Evolutionary conservation across 2,113 vertebrate genomes (phyloP).

Genomic region (Salvelinus alpinus): DNA sequence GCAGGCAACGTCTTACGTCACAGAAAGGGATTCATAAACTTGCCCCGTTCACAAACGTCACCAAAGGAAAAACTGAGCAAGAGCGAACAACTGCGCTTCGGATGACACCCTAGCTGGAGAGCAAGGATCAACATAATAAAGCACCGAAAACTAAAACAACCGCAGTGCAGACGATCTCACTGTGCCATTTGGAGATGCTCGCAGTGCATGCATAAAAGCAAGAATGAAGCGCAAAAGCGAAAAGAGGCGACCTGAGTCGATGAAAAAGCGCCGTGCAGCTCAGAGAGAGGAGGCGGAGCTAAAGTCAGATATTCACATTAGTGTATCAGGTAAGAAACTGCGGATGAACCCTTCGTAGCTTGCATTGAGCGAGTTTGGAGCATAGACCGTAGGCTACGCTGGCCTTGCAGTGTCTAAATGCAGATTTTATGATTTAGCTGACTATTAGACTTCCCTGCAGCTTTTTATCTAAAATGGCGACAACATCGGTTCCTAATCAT

Average conservation of each 20-base stretch:
- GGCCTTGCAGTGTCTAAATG: neutral
- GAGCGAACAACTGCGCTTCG: conserved; percentile 37
- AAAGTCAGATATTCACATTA: conserved; percentile 70
- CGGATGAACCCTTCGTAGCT: conserved; percentile 45
- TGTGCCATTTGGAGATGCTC: conserved; percentile 43
- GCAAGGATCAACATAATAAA: conserved; percentile 40
- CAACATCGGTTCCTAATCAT: conserved; percentile 36
- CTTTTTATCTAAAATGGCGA: conserved; percentile 61
- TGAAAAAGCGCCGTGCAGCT: conserved; percentile 72
- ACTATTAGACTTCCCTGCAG: neutral
- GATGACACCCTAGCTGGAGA: conserved; percentile 29
- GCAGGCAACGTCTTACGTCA: conserved; percentile 65
- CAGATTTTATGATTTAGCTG: neutral
- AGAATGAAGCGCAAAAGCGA: conserved; percentile 81
- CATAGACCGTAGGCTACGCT: too few relatives aligned
- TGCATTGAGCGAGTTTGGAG: neutral
- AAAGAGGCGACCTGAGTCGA: conserved; percentile 71
- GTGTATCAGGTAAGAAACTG: conserved; percentile 75
- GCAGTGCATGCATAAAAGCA: conserved; percentile 34
- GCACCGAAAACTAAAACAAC: conserved; percentile 19
- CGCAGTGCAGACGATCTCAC: conserved; percentile 17
- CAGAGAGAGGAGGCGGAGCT: conserved; percentile 68
- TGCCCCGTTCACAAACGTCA: conserved; percentile 68
- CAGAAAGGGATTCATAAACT: conserved; percentile 66
- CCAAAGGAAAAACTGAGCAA: conserved; percentile 29